Percentiles rank a stretch among this genome's conserved stretches.
These are phyloP conservation scores for Corydoras sp. DNA, from an alignment of 2,113 vertebrate genomes.

Conservation along the genomic window DNA sequence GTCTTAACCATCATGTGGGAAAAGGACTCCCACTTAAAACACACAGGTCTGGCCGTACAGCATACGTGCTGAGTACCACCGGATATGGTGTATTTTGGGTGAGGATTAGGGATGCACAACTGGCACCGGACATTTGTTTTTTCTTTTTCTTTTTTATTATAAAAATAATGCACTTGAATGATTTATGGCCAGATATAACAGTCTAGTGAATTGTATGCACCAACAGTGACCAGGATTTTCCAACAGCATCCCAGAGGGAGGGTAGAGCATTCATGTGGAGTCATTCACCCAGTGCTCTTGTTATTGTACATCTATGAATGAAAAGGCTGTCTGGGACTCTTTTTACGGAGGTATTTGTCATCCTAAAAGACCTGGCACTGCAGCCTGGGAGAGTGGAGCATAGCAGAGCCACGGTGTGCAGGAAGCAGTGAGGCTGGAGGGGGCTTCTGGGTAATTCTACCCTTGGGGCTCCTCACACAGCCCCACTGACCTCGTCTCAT, in stretches of 20 bases:
- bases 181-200: slow-evolving; percentile 13
- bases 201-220: slow-evolving; percentile 15
- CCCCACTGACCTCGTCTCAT: slow-evolving; percentile 25
- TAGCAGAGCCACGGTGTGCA: slow-evolving; percentile 34
- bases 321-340: slow-evolving; percentile 33
- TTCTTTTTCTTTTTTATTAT: not conserved
- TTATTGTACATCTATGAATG: slow-evolving; percentile 40
- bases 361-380: slow-evolving; percentile 32
- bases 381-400: slow-evolving; percentile 34
- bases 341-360: slow-evolving; percentile 39
- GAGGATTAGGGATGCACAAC: not conserved
- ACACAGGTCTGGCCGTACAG: slow-evolving; percentile 21
- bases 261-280: slow-evolving; percentile 26
- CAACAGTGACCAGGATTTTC: slow-evolving; percentile 32
- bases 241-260: slow-evolving; percentile 29
- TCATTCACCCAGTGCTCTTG: slow-evolving; percentile 30
- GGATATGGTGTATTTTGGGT: slow-evolving; percentile 1
- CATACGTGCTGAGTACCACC: slow-evolving; percentile 3
- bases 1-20: slow-evolving; percentile 42
- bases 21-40: slow-evolving; percentile 43
- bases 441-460: slow-evolving; percentile 41
- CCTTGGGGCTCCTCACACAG: slow-evolving; percentile 27
- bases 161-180: slow-evolving; percentile 5
- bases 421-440: slow-evolving; percentile 40
- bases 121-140: not conserved